A percentile compares a stretch with the other conserved stretches of the same genome.
phyloP scores from a whole-genome alignment of 2,888 invertebrate species.

The Euzetes globulus region DNA sequence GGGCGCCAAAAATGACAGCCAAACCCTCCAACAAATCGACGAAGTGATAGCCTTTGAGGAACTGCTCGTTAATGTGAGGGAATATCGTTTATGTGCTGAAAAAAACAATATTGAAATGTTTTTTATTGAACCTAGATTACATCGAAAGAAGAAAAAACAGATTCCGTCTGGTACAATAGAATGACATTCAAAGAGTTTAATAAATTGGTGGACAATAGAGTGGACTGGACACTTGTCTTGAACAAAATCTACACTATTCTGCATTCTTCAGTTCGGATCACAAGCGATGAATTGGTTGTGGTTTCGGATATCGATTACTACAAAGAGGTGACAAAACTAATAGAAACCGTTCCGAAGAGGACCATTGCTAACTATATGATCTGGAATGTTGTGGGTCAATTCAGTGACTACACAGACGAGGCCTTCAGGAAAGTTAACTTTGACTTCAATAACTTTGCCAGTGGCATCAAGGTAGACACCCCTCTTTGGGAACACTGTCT shows the following conservation, averaged over 20 bases:
- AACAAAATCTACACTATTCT: conserved; percentile 46
- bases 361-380: conserved; percentile 63
- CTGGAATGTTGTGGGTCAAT: conserved; percentile 56
- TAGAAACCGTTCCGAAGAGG: background rate
- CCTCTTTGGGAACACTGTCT: conserved; percentile 48
- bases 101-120: background rate
- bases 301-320: conserved; percentile 46
- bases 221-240: conserved; percentile 37
- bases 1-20: conserved; percentile 20
- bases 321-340: background rate
- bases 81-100: background rate
- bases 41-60: conserved; percentile 12
- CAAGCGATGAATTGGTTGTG: conserved; percentile 50
- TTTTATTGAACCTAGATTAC: background rate
- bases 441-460: conserved; percentile 45
- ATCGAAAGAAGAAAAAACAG: conserved; percentile 39
- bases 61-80: conserved; percentile 3
- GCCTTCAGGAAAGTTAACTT: conserved; percentile 44
- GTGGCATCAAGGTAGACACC: background rate
- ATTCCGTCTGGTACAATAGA: conserved; percentile 44
- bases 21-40: conserved; percentile 27
- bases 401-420: conserved; percentile 45
- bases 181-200: conserved; percentile 45
- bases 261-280: conserved; percentile 56
- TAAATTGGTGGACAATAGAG: conserved; percentile 44